Evolutionary conservation across 2,797 vertebrate genomes (phyloP).

Genomic region (Bucorvus abyssinicus): DNA sequence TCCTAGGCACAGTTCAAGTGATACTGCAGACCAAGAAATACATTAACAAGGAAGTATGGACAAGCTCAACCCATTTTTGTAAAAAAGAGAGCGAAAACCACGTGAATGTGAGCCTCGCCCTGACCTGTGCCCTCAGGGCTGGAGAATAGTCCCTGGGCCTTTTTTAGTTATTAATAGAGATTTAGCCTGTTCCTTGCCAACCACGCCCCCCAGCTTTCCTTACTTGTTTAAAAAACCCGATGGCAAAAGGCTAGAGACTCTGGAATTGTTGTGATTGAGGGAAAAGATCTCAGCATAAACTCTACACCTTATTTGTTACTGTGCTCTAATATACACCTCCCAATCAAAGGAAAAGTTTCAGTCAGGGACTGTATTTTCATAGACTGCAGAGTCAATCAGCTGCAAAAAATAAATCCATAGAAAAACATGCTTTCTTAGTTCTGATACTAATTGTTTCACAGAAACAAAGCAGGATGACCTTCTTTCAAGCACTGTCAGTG

Average conservation of each 20-base stretch:
- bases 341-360: neutral
- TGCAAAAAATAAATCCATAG: neutral
- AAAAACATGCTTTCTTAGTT: slow-evolving; percentile 2
- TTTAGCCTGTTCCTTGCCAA: neutral
- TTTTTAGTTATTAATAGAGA: neutral
- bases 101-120: neutral
- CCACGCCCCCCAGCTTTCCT: neutral
- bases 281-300: neutral
- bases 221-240: neutral
- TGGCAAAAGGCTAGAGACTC: neutral
- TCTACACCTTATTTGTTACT: neutral
- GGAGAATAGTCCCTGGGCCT: neutral
- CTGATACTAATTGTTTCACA: neutral
- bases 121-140: neutral
- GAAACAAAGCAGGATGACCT: neutral
- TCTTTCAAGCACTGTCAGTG: neutral
- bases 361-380: neutral
- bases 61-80: neutral
- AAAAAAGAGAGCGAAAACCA: neutral
- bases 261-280: neutral
- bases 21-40: neutral
- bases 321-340: neutral
- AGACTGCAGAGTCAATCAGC: neutral
- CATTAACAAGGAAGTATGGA: neutral
- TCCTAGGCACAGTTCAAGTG: neutral